Evolutionary conservation across 2,113 vertebrate species (phyloP), one percentile per base, ranked within the genome.

Genomic region (Marmota flaviventris): DNA sequence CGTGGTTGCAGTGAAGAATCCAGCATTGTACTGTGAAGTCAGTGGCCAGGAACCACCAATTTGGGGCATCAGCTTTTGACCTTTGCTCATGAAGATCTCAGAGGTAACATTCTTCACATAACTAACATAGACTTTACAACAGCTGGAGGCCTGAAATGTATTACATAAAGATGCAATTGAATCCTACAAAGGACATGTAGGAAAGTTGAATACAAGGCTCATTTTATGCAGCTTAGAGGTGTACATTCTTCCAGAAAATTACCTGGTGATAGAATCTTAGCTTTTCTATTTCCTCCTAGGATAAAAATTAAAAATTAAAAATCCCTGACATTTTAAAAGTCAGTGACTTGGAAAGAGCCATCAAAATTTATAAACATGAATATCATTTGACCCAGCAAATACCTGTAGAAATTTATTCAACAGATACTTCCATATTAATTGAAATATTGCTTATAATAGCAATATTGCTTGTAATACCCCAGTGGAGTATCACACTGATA

Each of bases 331-430:
- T 95, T 96, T 95, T 95, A 95, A 88, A 95, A 98, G 67, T 88
- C 95, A 96, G 42, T 82, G 73, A 88, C 58, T 96, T 97, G 51
- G 82, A 97, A 97, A 93, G 76, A 94, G 42, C 58, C 37, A 72
- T 96, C 76, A 86, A 51, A 95, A 94, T 95, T 95, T 95, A 90
- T 97, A 93, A 96, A 70, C 22, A 77, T 29, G 79, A 29, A 22
- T 89, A 73, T 92, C 58, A 45, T 94, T 79, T 96, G 84, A 94
- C 76, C 73, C 42, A 56, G 25, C 25, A 91, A 92, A 92, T 65
- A 87, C 20, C 94, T 96, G 67, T 4, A 94, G 72, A 27, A 93
- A 93, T 97, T 93, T 93, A 79, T 96, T 97, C 75, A 92, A 83
- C 58, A 94, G 42, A 96, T 96, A 89, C 37, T 92, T 94, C 27